Base-by-base conservation (phyloP, 1,140 invertebrate species). In the Tribolium castaneum region DNA sequence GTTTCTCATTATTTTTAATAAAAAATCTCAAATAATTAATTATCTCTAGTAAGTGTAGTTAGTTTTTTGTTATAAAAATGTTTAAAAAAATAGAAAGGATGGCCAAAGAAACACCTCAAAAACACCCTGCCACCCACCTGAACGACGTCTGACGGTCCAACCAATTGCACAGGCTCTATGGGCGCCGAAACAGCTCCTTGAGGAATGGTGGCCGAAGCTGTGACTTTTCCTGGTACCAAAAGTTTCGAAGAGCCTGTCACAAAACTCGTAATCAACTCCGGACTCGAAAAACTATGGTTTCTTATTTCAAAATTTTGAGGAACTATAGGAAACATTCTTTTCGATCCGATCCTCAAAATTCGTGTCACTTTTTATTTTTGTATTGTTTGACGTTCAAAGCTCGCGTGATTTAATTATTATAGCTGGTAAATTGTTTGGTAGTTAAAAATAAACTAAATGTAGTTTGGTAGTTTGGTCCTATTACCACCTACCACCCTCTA, bases 211-310 rank as follows among this genome's bases (percentile, higher is more conserved):
- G 56, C 79, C 30, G 78, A 75, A 30, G 85, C 80, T 22, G 80
- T 85, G 6, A 85, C 85, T 76, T 81, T 82, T 62, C 85, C 85
- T 6, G 85, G 85, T 34, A 86, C 82, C 70, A 85, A 70, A 7
- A 85, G 73, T 70, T 84, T 82, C 5, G 81, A 80, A 54, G 82
- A 80, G 66, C 75, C 81, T 3, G 80, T 82, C 13, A 82, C 78
- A 56, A 75, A 78, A 75, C 71, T 78, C 3, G 59, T 71, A 54
- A 78, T 80, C 70, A 22, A 13, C 9, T 50, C 14, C 14, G 62
- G 22, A 59, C 45, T 35, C 7, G 59, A 78, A 19, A 9, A 39
- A 35, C 22, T 70, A n/a, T 73, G 54, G 22, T n/a, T 62, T 62
- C 52, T 73, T 4, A 54, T 30, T 16, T 30, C 25, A 9, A 78